Evolutionary conservation across 2,113 vertebrate genomes (phyloP), one percentile per base, ranked within the genome.

Genomic region (Brachypteracias leptosomus): DNA sequence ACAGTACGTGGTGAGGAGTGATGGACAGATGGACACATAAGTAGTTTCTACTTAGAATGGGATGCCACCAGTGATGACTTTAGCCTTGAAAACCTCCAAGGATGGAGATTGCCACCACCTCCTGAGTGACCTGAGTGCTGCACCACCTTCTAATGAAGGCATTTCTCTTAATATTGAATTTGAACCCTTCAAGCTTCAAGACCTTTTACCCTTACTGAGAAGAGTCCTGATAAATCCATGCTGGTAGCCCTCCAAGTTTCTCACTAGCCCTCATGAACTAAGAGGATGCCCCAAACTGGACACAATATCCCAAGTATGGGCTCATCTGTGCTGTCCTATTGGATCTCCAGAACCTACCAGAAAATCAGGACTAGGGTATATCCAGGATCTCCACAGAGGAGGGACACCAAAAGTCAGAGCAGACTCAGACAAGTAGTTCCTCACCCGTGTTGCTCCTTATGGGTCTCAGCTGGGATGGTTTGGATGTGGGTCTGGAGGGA

Each of bases 401-500:
- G 18, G 8, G 36, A 46, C 42, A 84, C 11, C 44, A 67, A 38
- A 93, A 88, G 13, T 25, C 79, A 81, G 49, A 73, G n/a, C 33
- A 92, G 62, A 65, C 26, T 55, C 85, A 88, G 25, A 58, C 47
- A 55, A 67, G 24, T 25, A 89, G 42, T 51, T 75, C 18, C 68
- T 92, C 84, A 38, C 52, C 55, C 0, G 0, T 71, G 29, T 73
- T 91, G 28, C 47, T 94, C 74, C 58, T 91, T 47, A 33, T 16
- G 61, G 51, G 40, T 88, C 85, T 94, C 80, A 92, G 44, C 52
- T 93, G 90, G 38, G 33, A 46, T 49, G 59, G 52, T 74, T 83
- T 90, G 85, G 57, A 77, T 78, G 63, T 74, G 68, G 93, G 75
- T 90, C 75, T 94, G 67, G 33, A 61, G 92, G 62, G 77, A 92